phyloP scores from a whole-genome alignment of 2,888 invertebrate genomes.

The Globia sparganii region DNA sequence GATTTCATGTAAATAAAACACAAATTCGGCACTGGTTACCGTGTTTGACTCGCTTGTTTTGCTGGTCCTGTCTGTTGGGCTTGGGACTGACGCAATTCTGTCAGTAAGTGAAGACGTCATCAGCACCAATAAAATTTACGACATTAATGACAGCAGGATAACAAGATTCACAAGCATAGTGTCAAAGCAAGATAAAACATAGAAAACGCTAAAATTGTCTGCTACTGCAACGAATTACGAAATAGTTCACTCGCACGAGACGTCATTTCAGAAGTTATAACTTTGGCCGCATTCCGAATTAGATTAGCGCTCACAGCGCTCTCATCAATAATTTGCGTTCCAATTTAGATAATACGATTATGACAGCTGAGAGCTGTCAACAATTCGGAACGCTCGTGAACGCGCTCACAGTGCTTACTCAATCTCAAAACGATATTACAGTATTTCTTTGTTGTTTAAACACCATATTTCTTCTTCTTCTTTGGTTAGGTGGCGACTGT shows the following conservation, averaged over 20 bases:
- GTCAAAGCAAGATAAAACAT: slow-evolving; percentile 9
- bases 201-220: slow-evolving; percentile 14
- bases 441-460: too few relatives aligned
- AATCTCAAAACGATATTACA: too few relatives aligned
- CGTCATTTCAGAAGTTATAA: background rate
- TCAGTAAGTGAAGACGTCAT: slow-evolving; percentile 27
- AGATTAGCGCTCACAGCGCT: too few relatives aligned
- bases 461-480: too few relatives aligned
- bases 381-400: too few relatives aligned
- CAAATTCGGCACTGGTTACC: slow-evolving; percentile 11
- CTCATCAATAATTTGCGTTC: too few relatives aligned
- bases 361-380: too few relatives aligned
- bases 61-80: slow-evolving; percentile 39
- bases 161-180: background rate
- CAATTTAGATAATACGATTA: too few relatives aligned
- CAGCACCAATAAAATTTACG: background rate
- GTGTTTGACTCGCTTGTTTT: slow-evolving; percentile 46
- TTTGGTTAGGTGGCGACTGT: too few relatives aligned
- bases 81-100: slow-evolving; percentile 21
- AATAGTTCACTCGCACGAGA: background rate
- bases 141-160: slow-evolving; percentile 38
- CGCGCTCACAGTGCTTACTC: too few relatives aligned
- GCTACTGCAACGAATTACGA: fast-evolving
- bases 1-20: slow-evolving; percentile 31
- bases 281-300: too few relatives aligned